Evolutionary conservation across 2,888 invertebrate species (phyloP).

Genomic region (Calameuta filiformis): DNA sequence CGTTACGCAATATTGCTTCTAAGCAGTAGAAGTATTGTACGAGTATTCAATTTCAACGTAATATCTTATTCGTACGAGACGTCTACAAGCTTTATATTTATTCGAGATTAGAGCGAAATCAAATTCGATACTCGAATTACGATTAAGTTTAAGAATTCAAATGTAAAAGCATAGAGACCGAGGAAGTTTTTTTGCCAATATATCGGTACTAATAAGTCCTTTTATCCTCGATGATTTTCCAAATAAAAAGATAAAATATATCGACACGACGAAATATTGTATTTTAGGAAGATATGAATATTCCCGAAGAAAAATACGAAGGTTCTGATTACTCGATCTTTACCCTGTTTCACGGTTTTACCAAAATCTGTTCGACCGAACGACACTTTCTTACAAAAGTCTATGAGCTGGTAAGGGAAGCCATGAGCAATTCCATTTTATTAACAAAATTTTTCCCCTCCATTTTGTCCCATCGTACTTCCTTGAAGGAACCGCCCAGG

Average conservation of each 20-base stretch:
- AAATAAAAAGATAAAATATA: not conserved
- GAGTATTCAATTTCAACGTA: not conserved
- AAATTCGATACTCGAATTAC: too few relatives aligned
- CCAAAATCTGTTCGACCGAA: not conserved
- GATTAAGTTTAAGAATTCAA: not conserved
- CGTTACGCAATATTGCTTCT: not conserved
- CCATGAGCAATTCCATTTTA: constrained; percentile 97
- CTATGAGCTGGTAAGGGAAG: constrained; percentile 82
- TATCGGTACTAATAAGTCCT: not conserved
- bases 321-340: not conserved
- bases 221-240: not conserved
- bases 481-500: constrained; percentile 91
- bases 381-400: constrained; percentile 43
- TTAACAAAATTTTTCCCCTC: constrained; percentile 96
- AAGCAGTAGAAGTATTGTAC: not conserved
- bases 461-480: constrained; percentile 92
- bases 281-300: not conserved
- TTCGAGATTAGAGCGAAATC: too few relatives aligned
- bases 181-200: not conserved
- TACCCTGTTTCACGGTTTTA: not conserved
- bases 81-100: not conserved
- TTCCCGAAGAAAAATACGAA: not conserved
- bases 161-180: not conserved
- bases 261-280: not conserved
- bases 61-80: not conserved